phyloP scores from a whole-genome alignment of 2,888 invertebrate genomes.

The Glaucopsyche alexis region DNA sequence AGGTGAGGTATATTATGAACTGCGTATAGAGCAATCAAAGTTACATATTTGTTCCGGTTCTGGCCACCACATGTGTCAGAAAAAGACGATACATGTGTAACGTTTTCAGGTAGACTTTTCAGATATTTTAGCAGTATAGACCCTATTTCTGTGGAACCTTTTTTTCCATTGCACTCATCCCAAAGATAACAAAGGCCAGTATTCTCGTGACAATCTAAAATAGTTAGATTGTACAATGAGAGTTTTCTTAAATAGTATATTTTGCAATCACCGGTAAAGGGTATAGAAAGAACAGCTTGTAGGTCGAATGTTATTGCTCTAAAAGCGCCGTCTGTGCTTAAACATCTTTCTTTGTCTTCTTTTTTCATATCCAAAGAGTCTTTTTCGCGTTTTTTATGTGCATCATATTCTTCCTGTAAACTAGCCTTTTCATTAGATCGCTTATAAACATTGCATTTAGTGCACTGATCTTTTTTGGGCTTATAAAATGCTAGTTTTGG shows the following conservation, averaged over 20 bases:
- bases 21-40: not conserved
- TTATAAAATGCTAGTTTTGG: too few relatives aligned
- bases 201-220: not conserved
- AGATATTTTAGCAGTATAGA: not conserved
- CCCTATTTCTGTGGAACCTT: not conserved
- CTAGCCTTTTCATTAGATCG: too few relatives aligned
- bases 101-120: not conserved
- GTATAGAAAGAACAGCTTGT: not conserved
- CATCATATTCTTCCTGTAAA: too few relatives aligned
- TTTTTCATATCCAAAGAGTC: too few relatives aligned
- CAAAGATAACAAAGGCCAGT: not conserved
- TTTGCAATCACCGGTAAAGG: not conserved
- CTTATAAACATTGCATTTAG: too few relatives aligned
- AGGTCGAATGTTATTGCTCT: not conserved
- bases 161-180: conserved; percentile 10
- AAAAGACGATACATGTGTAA: conserved; percentile 1
- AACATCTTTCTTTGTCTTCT: too few relatives aligned
- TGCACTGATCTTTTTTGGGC: too few relatives aligned
- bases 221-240: not conserved
- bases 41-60: not conserved
- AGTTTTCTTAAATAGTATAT: not conserved
- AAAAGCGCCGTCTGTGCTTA: not conserved
- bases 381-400: too few relatives aligned
- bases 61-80: not conserved
- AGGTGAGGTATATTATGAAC: not conserved